A percentile compares a stretch with the other conserved stretches of the same genome.
These are phyloP conservation scores for Spilogale gracilis DNA, from an alignment of 2,113 vertebrate genomes.

Conservation along the genomic window DNA sequence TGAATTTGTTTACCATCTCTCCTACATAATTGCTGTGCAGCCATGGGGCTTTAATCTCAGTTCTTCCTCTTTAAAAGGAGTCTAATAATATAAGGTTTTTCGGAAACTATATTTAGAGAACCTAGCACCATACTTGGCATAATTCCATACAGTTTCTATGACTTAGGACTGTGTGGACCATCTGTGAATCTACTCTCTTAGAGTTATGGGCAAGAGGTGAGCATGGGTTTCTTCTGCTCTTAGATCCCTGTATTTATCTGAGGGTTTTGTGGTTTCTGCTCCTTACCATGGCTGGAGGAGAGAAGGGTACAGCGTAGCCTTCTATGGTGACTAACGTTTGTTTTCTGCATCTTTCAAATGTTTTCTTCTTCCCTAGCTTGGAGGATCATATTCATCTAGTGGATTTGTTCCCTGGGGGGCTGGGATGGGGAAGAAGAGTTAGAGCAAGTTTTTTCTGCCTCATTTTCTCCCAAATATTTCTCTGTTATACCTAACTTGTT, in stretches of 20 bases:
- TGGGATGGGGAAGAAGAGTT: not conserved
- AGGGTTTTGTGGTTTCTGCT: not conserved
- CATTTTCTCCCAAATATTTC: not conserved
- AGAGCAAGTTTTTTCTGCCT: not conserved
- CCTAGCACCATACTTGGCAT: not conserved
- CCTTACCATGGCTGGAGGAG: not conserved
- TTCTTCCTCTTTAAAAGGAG: conserved; percentile 9
- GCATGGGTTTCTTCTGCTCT: not conserved
- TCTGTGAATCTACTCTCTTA: not conserved
- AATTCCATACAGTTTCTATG: not conserved
- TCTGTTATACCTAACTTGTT: not conserved
- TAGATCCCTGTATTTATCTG: not conserved
- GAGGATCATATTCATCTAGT: not conserved
- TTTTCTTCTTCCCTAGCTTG: not conserved
- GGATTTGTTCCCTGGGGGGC: not conserved
- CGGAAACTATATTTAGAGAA: not conserved
- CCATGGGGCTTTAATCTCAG: not conserved
- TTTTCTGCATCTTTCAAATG: not conserved
- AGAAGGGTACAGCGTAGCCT: not conserved
- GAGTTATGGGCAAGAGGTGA: not conserved
- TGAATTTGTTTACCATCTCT: not conserved
- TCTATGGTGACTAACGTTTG: not conserved
- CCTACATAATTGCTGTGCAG: not conserved
- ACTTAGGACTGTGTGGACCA: not conserved
- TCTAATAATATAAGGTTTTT: not conserved